Percentiles rank a stretch among this genome's conserved stretches.
These are phyloP conservation scores for Penelope pileata DNA, from an alignment of 2,113 vertebrate genomes.

Conservation along the genomic window DNA sequence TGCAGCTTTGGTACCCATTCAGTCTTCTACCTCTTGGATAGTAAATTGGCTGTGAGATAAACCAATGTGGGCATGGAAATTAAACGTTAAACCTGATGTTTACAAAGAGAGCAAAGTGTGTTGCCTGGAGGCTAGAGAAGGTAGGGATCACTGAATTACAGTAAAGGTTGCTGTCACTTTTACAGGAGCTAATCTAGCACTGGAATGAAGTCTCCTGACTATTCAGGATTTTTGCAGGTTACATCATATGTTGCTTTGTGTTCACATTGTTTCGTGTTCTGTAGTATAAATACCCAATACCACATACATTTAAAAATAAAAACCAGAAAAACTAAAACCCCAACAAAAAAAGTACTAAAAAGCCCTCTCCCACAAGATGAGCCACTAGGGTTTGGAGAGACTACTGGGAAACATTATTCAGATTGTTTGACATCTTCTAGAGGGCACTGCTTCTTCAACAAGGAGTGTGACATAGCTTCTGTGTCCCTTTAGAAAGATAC, in stretches of 20 bases:
- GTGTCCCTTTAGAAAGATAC: neutral
- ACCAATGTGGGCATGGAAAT: neutral
- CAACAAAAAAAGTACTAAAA: neutral
- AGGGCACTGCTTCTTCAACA: neutral
- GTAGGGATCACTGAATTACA: neutral
- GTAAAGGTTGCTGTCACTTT: neutral
- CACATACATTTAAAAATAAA: neutral
- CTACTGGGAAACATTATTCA: neutral
- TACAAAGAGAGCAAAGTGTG: neutral
- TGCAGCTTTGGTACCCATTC: neutral
- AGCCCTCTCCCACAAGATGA: neutral
- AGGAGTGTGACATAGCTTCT: neutral
- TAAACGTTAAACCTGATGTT: neutral
- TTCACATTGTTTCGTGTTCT: neutral
- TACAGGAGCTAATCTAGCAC: neutral
- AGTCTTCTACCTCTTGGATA: neutral
- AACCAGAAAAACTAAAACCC: neutral
- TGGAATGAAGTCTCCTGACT: neutral
- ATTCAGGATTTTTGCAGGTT: neutral
- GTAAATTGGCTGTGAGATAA: neutral
- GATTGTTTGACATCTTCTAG: neutral
- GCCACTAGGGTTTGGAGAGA: neutral
- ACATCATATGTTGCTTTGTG: neutral
- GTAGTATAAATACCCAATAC: neutral
- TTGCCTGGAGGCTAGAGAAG: neutral